Base-by-base conservation (phyloP, 2,888 invertebrate genomes). In the Catotricha subobsoleta region DNA sequence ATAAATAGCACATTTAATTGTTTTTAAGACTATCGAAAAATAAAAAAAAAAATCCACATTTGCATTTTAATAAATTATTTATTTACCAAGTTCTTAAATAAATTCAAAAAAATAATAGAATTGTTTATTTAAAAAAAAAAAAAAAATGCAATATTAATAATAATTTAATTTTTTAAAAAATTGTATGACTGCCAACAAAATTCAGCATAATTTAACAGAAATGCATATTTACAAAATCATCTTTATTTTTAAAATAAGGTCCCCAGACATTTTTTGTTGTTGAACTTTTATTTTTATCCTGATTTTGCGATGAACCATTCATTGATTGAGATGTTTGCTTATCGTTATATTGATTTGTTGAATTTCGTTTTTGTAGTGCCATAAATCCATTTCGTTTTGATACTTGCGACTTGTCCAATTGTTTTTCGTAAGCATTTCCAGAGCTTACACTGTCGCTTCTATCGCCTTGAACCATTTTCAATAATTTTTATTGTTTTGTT, bases 181-280 rank as follows among this genome's bases (percentile, higher is more conserved):
- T n/a, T n/a, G n/a, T n/a, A n/a, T n/a, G n/a, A n/a, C n/a, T n/a
- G n/a, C n/a, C n/a, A n/a, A n/a, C n/a, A n/a, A n/a, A n/a, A n/a
- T 25, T 25, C 25, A 25, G 6, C 25, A 25, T 25, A 6, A 25
- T n/a, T 15, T n/a, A 39, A 16, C 39, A 74, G 50, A 46, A 68
- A 64, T 1, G 72, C 69, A 48, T 65, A 56, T 25, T 54, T 2
- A 13, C 13, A 19, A 39, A 39, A 18, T 39, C 28, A n/a, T 39
- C 25, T 3, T 28, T 27, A 19, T 39, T 23, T 28, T 39, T 39
- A 19, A 39, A 39, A 27, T 27, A 27, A 23, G 39, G 39, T 4
- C 28, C 28, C 28, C 29, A 39, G 25, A 23, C 25, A 18, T 20
- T 34, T 8, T 9, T 27, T 16, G 18, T 34, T 16, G 9, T 15